phyloP scores from a whole-genome alignment of 2,888 invertebrate species.

The Tubiluchus corallicola region DNA sequence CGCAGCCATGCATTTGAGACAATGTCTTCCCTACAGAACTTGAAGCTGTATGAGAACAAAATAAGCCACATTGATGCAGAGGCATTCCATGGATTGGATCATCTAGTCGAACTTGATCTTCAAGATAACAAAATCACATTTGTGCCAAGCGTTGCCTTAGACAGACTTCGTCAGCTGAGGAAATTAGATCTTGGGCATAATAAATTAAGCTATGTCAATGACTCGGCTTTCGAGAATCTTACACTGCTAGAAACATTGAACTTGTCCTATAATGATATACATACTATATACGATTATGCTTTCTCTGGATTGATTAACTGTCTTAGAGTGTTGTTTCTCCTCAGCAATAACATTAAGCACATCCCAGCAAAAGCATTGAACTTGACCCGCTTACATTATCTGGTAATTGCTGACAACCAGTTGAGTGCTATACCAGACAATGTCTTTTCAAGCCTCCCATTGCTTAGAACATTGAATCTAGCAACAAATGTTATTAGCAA shows the following conservation, averaged over 20 bases:
- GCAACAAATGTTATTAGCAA: not conserved
- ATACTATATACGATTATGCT: not conserved
- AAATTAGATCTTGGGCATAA: slow-evolving; percentile 1
- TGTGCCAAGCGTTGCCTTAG: not conserved
- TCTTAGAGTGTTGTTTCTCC: not conserved
- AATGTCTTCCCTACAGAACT: not conserved
- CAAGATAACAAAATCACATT: not conserved
- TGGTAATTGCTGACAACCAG: not conserved
- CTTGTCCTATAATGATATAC: not conserved
- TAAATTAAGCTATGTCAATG: not conserved
- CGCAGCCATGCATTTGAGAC: not conserved
- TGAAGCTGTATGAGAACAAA: not conserved
- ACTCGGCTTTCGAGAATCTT: not conserved
- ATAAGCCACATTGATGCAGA: not conserved
- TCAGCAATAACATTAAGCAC: not conserved
- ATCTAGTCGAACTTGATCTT: not conserved
- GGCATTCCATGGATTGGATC: not conserved
- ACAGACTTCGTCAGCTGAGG: not conserved
- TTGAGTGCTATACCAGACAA: not conserved
- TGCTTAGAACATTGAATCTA: not conserved
- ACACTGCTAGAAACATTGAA: not conserved
- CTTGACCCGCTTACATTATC: not conserved
- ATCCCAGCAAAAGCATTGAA: not conserved
- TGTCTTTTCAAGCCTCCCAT: not conserved
- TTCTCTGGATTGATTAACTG: not conserved